These are phyloP conservation scores for Carassius auratus DNA, from an alignment of 2,113 vertebrate species.

Conservation along the genomic window DNA sequence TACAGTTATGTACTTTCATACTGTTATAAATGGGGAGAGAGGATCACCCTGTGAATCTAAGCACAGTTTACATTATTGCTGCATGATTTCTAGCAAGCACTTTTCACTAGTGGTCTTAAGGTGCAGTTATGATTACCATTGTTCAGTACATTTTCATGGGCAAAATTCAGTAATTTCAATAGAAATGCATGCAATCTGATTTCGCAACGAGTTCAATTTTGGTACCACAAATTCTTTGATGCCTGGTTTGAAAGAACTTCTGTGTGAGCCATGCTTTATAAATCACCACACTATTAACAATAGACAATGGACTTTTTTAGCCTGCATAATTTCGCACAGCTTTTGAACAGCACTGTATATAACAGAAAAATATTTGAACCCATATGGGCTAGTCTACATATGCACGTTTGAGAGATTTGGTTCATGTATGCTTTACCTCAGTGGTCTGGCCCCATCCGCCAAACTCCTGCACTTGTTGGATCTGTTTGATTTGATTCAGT, in stretches of 20 bases:
- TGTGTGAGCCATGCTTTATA: too few species aligned
- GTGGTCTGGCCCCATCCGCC: conserved; percentile 80
- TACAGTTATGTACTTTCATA: too few species aligned
- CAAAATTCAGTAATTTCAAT: background rate
- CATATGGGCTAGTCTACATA: background rate
- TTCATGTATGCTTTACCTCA: conserved; percentile 74
- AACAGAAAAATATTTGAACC: background rate
- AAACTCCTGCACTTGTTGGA: conserved; percentile 84
- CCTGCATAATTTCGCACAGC: background rate
- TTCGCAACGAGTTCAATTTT: background rate
- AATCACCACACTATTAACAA: too few species aligned
- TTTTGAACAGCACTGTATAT: background rate
- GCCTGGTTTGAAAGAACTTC: too few species aligned
- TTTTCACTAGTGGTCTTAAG: background rate
- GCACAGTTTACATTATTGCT: background rate
- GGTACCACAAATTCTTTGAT: background rate
- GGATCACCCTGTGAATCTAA: background rate
- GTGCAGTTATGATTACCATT: background rate
- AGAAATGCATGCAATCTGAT: too few species aligned
- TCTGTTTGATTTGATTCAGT: conserved; percentile 91
- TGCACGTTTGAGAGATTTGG: background rate
- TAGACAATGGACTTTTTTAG: background rate
- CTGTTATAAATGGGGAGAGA: background rate
- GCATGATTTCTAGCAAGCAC: too few species aligned
- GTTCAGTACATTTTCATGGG: background rate